Evolutionary conservation across 1,140 invertebrate genomes (phyloP).

Genomic region (Eueides isabella): DNA sequence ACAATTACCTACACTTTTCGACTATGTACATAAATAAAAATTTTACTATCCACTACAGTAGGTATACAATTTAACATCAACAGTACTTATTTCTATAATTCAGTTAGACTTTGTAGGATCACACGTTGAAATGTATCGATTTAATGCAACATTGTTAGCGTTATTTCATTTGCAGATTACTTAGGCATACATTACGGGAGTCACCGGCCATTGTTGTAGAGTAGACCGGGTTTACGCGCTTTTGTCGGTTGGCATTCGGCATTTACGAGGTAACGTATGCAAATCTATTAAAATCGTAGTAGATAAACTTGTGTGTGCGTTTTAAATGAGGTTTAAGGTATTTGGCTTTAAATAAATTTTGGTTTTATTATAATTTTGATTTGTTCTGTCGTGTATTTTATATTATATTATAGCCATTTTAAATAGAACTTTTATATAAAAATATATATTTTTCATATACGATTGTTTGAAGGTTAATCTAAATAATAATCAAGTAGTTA

Average conservation of each 20-base stretch:
- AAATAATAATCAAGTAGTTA: too few relatives aligned
- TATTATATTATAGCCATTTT: too few relatives aligned
- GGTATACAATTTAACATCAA: background rate
- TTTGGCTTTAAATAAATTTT: background rate
- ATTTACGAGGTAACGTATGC: conserved; percentile 6
- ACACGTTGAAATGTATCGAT: background rate
- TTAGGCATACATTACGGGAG: conserved; percentile 28
- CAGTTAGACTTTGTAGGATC: background rate
- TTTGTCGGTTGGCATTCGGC: conserved; percentile 17
- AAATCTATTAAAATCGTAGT: conserved; percentile 8
- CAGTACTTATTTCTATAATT: background rate
- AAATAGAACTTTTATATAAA: too few relatives aligned
- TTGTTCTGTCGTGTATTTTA: too few relatives aligned
- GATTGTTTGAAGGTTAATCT: too few relatives aligned
- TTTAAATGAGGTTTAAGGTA: background rate
- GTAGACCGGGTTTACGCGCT: conserved; percentile 33
- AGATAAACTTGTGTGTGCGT: background rate
- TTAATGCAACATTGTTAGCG: conserved; percentile 10
- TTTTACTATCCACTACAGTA: background rate
- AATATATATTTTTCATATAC: too few relatives aligned
- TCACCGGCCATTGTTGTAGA: conserved; percentile 24
- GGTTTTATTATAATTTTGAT: background rate
- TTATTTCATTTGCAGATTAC: conserved; percentile 35
- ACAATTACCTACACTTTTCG: too few relatives aligned
- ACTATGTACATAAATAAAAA: background rate